phyloP scores from a whole-genome alignment of 2,888 invertebrate species.

The Polyommatus icarus region DNA sequence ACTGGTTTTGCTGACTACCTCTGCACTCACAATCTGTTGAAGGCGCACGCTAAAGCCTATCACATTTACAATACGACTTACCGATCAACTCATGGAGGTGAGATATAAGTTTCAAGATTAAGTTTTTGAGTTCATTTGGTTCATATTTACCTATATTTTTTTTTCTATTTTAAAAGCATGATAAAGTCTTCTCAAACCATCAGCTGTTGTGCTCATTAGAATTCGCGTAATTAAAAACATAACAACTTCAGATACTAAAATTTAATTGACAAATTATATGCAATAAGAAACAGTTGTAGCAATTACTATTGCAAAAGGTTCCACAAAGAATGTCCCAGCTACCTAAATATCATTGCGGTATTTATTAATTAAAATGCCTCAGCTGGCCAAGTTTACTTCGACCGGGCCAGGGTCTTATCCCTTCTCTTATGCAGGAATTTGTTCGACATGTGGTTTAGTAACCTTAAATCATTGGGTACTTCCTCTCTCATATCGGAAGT shows the following conservation, averaged over 20 bases:
- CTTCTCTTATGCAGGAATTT: constrained; percentile 24
- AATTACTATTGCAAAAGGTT: constrained; percentile 25
- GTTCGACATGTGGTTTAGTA: neutral
- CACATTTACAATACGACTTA: constrained; percentile 83
- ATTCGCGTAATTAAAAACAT: neutral
- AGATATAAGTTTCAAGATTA: constrained; percentile 38
- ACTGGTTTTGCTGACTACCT: constrained; percentile 84
- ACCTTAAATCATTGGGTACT: neutral
- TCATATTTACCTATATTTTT: neutral
- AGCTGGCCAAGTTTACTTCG: neutral
- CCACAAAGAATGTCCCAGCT: constrained; percentile 6
- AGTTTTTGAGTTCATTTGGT: neutral
- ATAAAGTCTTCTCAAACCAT: neutral
- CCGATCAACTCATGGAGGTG: constrained; percentile 77
- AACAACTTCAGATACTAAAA: neutral
- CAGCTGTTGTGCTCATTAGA: neutral
- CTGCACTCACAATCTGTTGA: constrained; percentile 86
- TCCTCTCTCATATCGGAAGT: neutral
- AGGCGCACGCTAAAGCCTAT: constrained; percentile 86
- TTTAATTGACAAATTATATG: neutral
- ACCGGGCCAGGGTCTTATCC: constrained; percentile 18
- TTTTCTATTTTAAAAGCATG: neutral
- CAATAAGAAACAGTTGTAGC: neutral
- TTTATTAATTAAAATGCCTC: constrained; percentile 22
- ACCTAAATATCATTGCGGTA: constrained; percentile 18